Evolutionary conservation across 1,140 invertebrate genomes (phyloP).

Genomic region (Orius insidiosus): DNA sequence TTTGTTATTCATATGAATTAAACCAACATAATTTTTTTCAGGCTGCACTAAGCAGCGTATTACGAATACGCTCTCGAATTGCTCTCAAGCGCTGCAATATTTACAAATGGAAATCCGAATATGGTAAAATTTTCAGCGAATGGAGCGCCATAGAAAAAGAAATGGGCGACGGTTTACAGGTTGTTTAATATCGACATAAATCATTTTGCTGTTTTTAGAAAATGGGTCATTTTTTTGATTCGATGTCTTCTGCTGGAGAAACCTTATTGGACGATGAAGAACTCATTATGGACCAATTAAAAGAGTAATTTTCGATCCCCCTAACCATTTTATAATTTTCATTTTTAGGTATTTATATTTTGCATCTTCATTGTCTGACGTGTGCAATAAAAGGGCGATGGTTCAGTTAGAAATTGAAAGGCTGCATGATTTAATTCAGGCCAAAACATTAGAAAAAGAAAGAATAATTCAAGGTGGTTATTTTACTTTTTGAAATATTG

Average conservation of each 20-base stretch:
- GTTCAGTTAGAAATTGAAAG: conserved; percentile 53
- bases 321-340: background rate
- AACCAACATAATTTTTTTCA: conserved; percentile 23
- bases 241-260: conserved; percentile 58
- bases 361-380: conserved; percentile 50
- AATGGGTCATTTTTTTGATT: conserved; percentile 54
- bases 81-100: conserved; percentile 59
- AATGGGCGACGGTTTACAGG: too few relatives aligned
- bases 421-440: conserved; percentile 40
- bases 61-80: conserved; percentile 41
- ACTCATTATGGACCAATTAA: conserved; percentile 63
- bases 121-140: conserved; percentile 67
- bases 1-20: conserved; percentile 1
- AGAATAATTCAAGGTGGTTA: conserved; percentile 31
- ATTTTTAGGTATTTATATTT: conserved; percentile 41
- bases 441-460: conserved; percentile 37
- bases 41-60: conserved; percentile 30
- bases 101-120: conserved; percentile 67
- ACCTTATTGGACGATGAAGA: conserved; percentile 64
- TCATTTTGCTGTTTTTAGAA: too few relatives aligned
- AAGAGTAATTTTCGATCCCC: conserved; percentile 36
- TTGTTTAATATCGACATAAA: too few relatives aligned
- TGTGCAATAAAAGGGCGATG: conserved; percentile 55
- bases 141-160: conserved; percentile 71
- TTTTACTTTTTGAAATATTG: too few relatives aligned